A percentile compares a stretch with the other conserved stretches of the same genome.
phyloP scores from a whole-genome alignment of 2,888 invertebrate genomes.

The Drosophila subquinaria region DNA sequence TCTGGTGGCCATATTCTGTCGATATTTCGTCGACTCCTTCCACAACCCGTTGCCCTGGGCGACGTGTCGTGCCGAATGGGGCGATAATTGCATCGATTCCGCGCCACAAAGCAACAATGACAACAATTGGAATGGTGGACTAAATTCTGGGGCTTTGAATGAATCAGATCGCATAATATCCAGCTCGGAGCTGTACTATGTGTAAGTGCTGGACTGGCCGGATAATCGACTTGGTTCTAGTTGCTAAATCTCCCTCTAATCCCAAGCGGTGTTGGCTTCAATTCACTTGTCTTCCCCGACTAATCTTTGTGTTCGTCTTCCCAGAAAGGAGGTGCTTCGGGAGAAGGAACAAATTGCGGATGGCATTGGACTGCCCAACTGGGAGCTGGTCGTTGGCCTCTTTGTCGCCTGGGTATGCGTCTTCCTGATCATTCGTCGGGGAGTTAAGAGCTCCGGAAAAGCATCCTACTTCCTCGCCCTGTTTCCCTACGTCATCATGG shows the following conservation, averaged over 20 bases:
- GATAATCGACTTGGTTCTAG: background rate
- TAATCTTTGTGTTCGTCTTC: background rate
- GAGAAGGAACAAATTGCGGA: slow-evolving; percentile 86
- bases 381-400: slow-evolving; percentile 87
- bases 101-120: slow-evolving; percentile 34
- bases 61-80: slow-evolving; percentile 87
- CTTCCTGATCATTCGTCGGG: slow-evolving; percentile 87
- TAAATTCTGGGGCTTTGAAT: slow-evolving; percentile 25
- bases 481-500: slow-evolving; percentile 89
- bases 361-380: slow-evolving; percentile 87
- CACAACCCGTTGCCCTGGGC: slow-evolving; percentile 88
- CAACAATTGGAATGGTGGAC: slow-evolving; percentile 17
- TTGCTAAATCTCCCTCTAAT: background rate
- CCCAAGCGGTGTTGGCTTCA: slow-evolving; percentile 37
- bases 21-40: slow-evolving; percentile 89
- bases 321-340: slow-evolving; percentile 86
- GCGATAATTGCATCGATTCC: slow-evolving; percentile 84
- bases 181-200: slow-evolving; percentile 87
- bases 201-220: slow-evolving; percentile 84
- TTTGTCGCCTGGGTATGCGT: slow-evolving; percentile 87
- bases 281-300: background rate
- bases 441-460: slow-evolving; percentile 89
- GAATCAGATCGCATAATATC: slow-evolving; percentile 80
- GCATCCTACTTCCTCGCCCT: slow-evolving; percentile 91
- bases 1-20: slow-evolving; percentile 87